Evolutionary conservation across 2,113 vertebrate species (phyloP), one percentile per base, ranked within the genome.

Genomic region (Meles meles): DNA sequence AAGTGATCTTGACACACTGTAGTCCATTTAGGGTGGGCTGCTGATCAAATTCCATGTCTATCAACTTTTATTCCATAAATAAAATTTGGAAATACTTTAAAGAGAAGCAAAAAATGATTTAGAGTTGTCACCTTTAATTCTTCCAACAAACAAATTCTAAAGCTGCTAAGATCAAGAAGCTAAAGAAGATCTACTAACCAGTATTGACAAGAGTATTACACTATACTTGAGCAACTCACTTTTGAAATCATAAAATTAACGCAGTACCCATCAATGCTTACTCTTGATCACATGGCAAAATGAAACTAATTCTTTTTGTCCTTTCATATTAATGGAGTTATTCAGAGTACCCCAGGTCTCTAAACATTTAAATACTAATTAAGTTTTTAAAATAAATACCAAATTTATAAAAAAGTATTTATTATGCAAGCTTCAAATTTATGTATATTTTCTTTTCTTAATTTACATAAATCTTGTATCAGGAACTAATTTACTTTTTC

Each of bases 301-400:
- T 92, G 69, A 97, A 98, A 97, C 96, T 84, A 98, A 88, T 96
- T 97, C 42, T 80, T 17, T 6, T 88, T 96, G 94, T 97, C 76
- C 81, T 94, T 95, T 98, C 74, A 89, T 93, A 84, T 91, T 92
- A 98, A 98, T 81, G 37, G 97, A 97, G 88, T 71, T 98, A 95
- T 85, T 98, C 74, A 72, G 86, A 94, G 72, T 52, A 97, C 47
- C 87, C 23, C 49, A 97, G 83, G 95, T 98, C 84, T 96, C 90
- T 10, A 98, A 98, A 95, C n/a, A 97, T 98, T 98, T 97, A 95
- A 71, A 97, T 90, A 93, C 93, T 93, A 65, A 96, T 93, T 96
- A 89, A 91, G 89, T 94, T 96, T 97, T 81, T 88, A 90, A 69
- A 98, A 95, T 88, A 87, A 96, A 94, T 94, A 72, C 87, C 27